These are phyloP conservation scores for Cyrtodaria siliqua DNA, from an alignment of 2,888 invertebrate genomes.

Conservation along the genomic window DNA sequence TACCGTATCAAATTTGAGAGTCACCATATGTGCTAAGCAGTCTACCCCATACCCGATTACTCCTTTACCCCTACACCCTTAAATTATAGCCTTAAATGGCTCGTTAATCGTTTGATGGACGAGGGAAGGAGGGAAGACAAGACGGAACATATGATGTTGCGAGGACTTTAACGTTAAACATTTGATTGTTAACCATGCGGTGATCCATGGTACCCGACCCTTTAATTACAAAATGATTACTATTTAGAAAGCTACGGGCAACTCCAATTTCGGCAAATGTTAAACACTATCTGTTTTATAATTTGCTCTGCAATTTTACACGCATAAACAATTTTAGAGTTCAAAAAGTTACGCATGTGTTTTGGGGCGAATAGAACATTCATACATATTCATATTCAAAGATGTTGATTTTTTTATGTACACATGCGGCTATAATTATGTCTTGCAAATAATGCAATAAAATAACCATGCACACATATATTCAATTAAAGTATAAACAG, in stretches of 20 bases:
- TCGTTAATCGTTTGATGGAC: slow-evolving; percentile 49
- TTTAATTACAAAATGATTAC: slow-evolving; percentile 59
- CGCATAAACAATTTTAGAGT: slow-evolving; percentile 12
- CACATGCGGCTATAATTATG: too few species aligned
- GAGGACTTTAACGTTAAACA: neutral
- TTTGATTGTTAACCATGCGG: slow-evolving; percentile 40
- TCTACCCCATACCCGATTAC: slow-evolving; percentile 18
- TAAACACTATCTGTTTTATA: slow-evolving; percentile 22
- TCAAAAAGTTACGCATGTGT: too few species aligned
- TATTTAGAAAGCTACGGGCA: slow-evolving; percentile 1
- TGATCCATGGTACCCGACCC: slow-evolving; percentile 37
- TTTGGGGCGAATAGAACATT: too few species aligned
- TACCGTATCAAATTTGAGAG: too few species aligned
- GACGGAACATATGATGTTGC: neutral
- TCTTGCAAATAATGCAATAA: too few species aligned
- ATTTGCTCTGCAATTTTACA: slow-evolving; percentile 31
- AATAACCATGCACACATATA: too few species aligned
- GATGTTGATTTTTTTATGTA: too few species aligned
- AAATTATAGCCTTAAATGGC: slow-evolving; percentile 38
- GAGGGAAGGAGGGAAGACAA: slow-evolving; percentile 3
- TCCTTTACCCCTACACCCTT: slow-evolving; percentile 1
- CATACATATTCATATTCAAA: too few species aligned
- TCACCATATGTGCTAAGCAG: too few species aligned
- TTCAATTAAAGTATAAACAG: too few species aligned
- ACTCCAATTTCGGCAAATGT: slow-evolving; percentile 19